phyloP scores from a whole-genome alignment of 2,888 invertebrate genomes.

The Euzetes globulus region DNA sequence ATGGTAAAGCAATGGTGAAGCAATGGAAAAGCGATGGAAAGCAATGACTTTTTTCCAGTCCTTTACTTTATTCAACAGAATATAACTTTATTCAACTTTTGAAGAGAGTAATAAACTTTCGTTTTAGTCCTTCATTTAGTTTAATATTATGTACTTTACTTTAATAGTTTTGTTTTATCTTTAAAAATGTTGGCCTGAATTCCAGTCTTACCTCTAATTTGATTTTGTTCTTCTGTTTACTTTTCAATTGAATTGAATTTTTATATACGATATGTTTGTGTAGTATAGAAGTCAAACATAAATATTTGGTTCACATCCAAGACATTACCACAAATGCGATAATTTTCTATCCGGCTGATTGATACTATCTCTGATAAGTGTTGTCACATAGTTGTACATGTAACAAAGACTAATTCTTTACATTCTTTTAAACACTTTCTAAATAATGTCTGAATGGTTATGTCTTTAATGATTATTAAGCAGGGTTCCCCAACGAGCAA shows the following conservation, averaged over 20 bases:
- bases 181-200: neutral
- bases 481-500: no score
- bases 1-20: neutral
- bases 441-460: no score
- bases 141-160: neutral
- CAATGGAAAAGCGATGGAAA: no score
- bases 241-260: neutral
- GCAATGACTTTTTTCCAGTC: neutral
- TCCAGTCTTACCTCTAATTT: neutral
- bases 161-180: slow-evolving; percentile 8
- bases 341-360: neutral
- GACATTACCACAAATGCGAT: neutral
- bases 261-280: slow-evolving; percentile 6
- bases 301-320: neutral
- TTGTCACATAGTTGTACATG: no score
- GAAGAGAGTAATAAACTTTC: neutral
- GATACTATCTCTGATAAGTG: neutral
- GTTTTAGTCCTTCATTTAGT: neutral
- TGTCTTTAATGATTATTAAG: no score
- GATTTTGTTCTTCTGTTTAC: neutral
- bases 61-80: neutral
- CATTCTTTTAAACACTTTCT: no score
- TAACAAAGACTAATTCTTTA: no score
- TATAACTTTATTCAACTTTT: neutral
- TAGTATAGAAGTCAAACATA: neutral